A percentile compares a stretch with the other conserved stretches of the same genome.
Evolutionary conservation across 2,113 vertebrate genomes (phyloP).

Genomic region (Colaptes auratus): DNA sequence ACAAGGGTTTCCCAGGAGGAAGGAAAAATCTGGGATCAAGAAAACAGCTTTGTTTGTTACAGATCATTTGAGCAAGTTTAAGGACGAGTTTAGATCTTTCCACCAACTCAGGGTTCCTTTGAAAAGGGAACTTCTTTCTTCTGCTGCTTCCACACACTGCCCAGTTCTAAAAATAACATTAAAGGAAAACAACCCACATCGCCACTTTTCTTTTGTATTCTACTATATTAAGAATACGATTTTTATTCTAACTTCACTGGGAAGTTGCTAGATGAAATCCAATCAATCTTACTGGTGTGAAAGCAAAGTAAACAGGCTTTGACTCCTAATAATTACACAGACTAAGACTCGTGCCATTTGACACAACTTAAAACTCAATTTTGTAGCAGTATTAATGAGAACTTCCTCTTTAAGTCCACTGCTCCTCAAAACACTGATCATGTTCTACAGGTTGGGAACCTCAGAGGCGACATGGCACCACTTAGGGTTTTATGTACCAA

Average conservation of each 20-base stretch:
- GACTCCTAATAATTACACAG: conserved; percentile 37
- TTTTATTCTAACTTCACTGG: not conserved
- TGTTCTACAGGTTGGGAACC: not conserved
- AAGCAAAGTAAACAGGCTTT: conserved; percentile 8
- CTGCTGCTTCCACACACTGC: conserved; percentile 1
- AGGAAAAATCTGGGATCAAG: not conserved
- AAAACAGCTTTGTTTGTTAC: not conserved
- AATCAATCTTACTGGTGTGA: not conserved
- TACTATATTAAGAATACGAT: not conserved
- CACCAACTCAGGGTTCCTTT: not conserved
- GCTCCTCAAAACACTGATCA: not conserved
- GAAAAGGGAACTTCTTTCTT: conserved; percentile 48
- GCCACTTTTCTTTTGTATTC: not conserved
- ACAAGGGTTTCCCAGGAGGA: not conserved
- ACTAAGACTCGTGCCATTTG: conserved; percentile 51
- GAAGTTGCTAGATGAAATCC: conserved; percentile 11
- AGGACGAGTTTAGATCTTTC: not conserved
- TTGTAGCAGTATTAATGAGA: not conserved
- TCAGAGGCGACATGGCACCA: fast-evolving
- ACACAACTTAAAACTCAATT: conserved; percentile 58
- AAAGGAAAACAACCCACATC: not conserved
- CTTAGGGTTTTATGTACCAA: not conserved
- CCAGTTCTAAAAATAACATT: conserved; percentile 5
- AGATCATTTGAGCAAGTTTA: not conserved
- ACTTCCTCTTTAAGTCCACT: not conserved